Percentiles rank a stretch among this genome's conserved stretches.
These are phyloP conservation scores for Nephrotoma flavescens DNA, from an alignment of 2,888 invertebrate genomes.

Conservation along the genomic window DNA sequence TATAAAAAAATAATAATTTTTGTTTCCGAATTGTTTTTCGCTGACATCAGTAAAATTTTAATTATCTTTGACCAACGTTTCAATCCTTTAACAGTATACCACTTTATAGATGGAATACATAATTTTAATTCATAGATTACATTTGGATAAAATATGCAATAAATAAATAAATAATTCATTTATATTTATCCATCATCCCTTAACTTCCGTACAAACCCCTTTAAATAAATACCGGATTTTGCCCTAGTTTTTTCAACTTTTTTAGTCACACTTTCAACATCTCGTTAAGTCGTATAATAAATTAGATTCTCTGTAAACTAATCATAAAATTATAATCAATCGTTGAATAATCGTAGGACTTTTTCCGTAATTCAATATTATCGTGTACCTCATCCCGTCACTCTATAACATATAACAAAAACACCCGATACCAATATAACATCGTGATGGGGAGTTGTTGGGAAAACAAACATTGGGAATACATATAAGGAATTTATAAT, in stretches of 20 bases:
- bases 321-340: not conserved
- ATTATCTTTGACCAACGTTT: not conserved
- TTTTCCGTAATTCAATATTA: not conserved
- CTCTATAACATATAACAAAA: not conserved
- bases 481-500: not conserved
- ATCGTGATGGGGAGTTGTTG: not conserved
- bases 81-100: not conserved
- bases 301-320: not conserved
- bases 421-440: not conserved
- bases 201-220: not conserved
- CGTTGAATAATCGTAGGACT: not conserved
- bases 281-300: not conserved
- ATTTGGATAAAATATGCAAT: not conserved
- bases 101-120: not conserved
- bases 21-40: not conserved
- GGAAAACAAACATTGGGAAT: not conserved
- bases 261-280: not conserved
- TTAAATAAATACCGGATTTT: not conserved
- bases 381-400: not conserved
- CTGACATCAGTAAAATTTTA: not conserved
- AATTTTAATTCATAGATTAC: not conserved
- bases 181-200: not conserved
- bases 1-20: too few relatives aligned
- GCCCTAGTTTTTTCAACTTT: not conserved
- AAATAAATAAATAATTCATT: not conserved